phyloP scores from a whole-genome alignment of 1,140 invertebrate genomes.

The Chelonus insularis region DNA sequence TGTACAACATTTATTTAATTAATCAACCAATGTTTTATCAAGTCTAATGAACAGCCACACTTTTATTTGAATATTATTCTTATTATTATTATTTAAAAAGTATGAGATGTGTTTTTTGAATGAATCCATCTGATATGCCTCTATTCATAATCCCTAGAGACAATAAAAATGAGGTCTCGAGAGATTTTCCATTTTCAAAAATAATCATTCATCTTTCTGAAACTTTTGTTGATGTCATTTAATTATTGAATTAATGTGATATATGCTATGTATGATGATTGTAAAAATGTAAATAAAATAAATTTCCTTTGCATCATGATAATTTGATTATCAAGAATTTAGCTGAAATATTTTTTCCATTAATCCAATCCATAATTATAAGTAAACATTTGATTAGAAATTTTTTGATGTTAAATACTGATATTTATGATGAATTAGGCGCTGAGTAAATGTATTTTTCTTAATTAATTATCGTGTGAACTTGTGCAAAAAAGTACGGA shows the following conservation, averaged over 20 bases:
- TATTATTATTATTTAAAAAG: conserved; percentile 4
- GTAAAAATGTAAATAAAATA: too few relatives aligned
- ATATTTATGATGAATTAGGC: background rate
- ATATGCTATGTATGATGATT: too few relatives aligned
- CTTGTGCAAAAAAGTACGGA: conserved; percentile 11
- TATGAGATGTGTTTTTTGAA: conserved; percentile 17
- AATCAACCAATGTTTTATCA: too few relatives aligned
- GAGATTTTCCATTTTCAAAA: conserved; percentile 1
- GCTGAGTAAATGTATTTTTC: background rate
- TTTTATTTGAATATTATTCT: background rate
- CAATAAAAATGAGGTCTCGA: background rate
- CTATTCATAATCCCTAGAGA: conserved; percentile 1
- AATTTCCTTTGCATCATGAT: too few relatives aligned
- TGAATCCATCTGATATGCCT: conserved; percentile 22
- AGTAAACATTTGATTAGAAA: too few relatives aligned
- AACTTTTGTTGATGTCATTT: too few relatives aligned
- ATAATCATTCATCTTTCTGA: conserved; percentile 8
- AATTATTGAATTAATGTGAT: too few relatives aligned
- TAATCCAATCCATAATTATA: too few relatives aligned
- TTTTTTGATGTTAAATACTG: background rate
- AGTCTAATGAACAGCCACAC: background rate
- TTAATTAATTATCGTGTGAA: conserved; percentile 12
- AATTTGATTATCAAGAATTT: too few relatives aligned
- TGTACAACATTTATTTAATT: too few relatives aligned
- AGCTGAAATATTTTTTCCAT: too few relatives aligned